Evolutionary conservation across 2,797 vertebrate genomes (phyloP), one percentile per base, ranked within the genome.

Genomic region (Glyptemys insculpta): DNA sequence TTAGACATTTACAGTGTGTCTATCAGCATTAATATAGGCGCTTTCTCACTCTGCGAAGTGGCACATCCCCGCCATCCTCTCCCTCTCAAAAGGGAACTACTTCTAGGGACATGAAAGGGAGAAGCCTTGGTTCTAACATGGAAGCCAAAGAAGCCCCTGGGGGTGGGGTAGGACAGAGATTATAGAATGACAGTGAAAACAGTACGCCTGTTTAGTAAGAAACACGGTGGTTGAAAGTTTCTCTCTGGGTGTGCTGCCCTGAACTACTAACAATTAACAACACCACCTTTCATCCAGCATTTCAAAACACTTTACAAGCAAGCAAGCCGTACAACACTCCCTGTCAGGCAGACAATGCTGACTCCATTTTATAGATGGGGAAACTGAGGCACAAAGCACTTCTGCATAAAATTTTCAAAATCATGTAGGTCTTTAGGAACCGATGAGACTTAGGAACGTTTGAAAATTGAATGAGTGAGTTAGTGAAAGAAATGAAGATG

Each of bases 41-140:
- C 3, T 4, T 25, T 44, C 41, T 83, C 81, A 0, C 2, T 34
- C 8, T 29, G 47, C 1, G n/a, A 2, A 15, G 62, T 44, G 21
- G 31, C 54, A 89, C 12, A 74, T 79, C 10, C 34, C 49, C 31
- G 44, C 78, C 23, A 2, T 5, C 2, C 19, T 31, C 0, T 37
- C 34, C 34, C 34, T n/a, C 18, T 19, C 9, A 37, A 0, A 0
- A 57, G 19, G 37, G 74, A 21, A 34, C 56, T 23, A 3, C 0
- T 1, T 34, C 34, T 52, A 37, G 1, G 15, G 53, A 1, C 0
- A 1, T 44, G 44, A 57, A 4, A 6, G 2, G 2, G 18, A 14
- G 2, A 53, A 5, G 8, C 18, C 14, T 47, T 31, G 0, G 0
- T 12, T 89, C 31, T 72, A 65, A 2, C 19, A 11, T 27, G 6